phyloP scores from a whole-genome alignment of 2,113 vertebrate species.

The Collichthys lucidus region DNA sequence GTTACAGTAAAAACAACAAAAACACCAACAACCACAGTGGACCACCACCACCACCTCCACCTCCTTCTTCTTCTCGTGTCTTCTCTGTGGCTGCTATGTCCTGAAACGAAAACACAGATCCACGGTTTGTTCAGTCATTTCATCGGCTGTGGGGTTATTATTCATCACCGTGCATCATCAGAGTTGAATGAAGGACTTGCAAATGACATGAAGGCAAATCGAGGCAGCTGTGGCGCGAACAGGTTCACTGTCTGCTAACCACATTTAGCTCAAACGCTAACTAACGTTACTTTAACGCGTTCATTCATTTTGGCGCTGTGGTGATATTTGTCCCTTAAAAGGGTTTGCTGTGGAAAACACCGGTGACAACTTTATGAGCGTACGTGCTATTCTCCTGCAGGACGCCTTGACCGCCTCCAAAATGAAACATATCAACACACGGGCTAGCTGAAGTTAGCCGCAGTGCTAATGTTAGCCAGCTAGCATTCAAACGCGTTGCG shows the following conservation, averaged over 20 bases:
- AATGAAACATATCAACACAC: constrained; percentile 23
- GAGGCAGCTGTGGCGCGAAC: constrained; percentile 48
- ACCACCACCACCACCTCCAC: neutral
- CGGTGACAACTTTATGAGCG: neutral
- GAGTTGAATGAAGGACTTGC: neutral
- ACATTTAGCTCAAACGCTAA: constrained; percentile 9
- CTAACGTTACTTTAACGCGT: neutral
- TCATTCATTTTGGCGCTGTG: neutral
- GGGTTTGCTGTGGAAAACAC: rapidly evolving
- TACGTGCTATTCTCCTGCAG: rapidly evolving
- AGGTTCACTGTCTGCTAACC: neutral
- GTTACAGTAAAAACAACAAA: neutral
- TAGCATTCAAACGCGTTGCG: neutral
- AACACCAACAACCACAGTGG: neutral
- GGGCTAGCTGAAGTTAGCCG: constrained; percentile 47
- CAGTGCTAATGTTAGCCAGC: constrained; percentile 58
- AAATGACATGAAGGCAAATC: neutral
- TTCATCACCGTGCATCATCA: neutral
- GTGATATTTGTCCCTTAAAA: rapidly evolving
- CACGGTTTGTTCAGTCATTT: neutral
- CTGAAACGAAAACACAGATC: constrained; percentile 6
- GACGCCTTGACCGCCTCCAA: neutral
- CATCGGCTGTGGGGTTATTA: neutral
- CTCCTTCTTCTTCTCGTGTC: neutral
- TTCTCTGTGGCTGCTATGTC: neutral